Percentiles rank a stretch among this genome's conserved stretches.
Conservation (phyloP, 2,797 vertebrate genomes). For the Intellagama lesueurii region DNA sequence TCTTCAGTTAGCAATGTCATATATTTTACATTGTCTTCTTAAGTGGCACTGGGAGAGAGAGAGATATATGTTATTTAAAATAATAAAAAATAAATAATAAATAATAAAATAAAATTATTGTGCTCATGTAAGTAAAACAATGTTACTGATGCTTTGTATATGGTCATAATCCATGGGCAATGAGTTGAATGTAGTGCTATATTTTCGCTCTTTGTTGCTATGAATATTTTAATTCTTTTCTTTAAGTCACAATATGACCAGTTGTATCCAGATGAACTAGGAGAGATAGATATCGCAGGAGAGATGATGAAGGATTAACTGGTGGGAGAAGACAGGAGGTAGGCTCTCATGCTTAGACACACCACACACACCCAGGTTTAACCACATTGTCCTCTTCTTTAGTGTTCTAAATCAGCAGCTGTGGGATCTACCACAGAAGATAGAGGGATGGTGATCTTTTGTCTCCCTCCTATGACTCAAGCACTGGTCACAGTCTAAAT, state of each 20-base stretch:
- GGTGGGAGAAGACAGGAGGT: background rate
- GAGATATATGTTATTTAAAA: too few species aligned
- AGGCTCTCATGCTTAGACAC: background rate
- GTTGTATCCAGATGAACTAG: background rate
- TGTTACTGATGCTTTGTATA: too few species aligned
- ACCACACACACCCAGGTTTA: too few species aligned
- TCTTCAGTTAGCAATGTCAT: conserved; percentile 32
- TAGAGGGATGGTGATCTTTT: too few species aligned
- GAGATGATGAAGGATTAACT: background rate
- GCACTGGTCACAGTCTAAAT: background rate
- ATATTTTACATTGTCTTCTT: conserved; percentile 23
- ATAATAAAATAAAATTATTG: too few species aligned
- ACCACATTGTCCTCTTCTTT: too few species aligned
- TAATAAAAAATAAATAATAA: too few species aligned
- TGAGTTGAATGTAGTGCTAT: background rate
- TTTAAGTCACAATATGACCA: too few species aligned
- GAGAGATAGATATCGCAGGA: background rate
- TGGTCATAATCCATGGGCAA: background rate
- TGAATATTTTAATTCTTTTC: background rate
- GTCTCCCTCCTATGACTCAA: background rate
- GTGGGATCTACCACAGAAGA: too few species aligned
- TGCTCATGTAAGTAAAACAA: too few species aligned
- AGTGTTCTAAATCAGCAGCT: too few species aligned
- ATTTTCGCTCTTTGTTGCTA: background rate
- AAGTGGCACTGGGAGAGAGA: background rate